phyloP scores from a whole-genome alignment of 2,113 vertebrate genomes.

The Melanerpes formicivorus region DNA sequence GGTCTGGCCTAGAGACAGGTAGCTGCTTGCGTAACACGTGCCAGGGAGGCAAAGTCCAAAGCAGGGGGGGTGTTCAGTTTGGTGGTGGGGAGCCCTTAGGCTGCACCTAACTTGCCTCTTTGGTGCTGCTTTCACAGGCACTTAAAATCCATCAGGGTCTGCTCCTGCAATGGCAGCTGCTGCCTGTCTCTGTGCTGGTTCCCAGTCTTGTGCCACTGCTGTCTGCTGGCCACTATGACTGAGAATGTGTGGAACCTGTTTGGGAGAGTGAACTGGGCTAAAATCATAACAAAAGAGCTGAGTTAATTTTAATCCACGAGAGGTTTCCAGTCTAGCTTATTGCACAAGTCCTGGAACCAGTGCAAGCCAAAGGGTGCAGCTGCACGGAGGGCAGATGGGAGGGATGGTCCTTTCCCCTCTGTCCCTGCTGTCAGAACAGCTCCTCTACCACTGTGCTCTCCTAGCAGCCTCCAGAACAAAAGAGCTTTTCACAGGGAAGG shows the following conservation, averaged over 20 bases:
- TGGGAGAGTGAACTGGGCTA: not conserved
- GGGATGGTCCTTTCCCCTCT: rapidly evolving
- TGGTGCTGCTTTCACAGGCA: not conserved
- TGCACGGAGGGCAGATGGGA: not conserved
- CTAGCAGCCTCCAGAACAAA: not conserved
- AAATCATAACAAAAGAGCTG: not conserved
- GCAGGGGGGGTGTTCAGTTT: not conserved
- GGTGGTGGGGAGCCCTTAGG: not conserved
- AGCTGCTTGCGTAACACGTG: rapidly evolving
- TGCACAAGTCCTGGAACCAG: not conserved
- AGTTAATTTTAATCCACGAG: not conserved
- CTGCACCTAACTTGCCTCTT: not conserved
- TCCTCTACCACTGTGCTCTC: rapidly evolving
- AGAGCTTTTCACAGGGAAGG: not conserved
- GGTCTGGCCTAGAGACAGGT: not conserved
- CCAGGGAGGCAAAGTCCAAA: not conserved
- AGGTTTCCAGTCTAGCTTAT: not conserved
- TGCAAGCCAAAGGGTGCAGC: not conserved
- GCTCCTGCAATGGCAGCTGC: not conserved
- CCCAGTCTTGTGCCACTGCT: not conserved
- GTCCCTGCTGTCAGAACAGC: not conserved
- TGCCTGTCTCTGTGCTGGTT: not conserved
- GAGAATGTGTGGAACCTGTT: not conserved
- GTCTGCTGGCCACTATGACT: rapidly evolving
- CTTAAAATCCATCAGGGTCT: not conserved